A percentile compares a stretch with the other conserved stretches of the same genome.
Evolutionary conservation across 1,140 invertebrate genomes (phyloP).

Genomic region (Anthonomus grandis): DNA sequence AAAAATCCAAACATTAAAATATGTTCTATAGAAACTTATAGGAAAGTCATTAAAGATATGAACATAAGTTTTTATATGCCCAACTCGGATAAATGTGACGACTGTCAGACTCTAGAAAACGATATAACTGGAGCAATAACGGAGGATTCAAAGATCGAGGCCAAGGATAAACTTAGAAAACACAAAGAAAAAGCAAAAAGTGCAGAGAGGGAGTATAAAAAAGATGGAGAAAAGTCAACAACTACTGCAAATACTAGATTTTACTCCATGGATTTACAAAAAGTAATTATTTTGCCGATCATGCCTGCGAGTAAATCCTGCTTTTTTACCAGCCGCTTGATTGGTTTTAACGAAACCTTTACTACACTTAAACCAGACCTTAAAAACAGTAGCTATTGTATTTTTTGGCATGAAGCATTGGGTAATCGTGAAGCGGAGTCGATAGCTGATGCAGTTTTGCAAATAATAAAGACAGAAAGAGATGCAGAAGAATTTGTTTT

Average conservation of each 20-base stretch:
- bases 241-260: too few species aligned
- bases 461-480: neutral
- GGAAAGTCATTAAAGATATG: neutral
- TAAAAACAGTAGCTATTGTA: too few species aligned
- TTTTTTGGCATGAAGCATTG: slow-evolving; percentile 5
- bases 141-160: neutral
- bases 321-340: slow-evolving; percentile 5
- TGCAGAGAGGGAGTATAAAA: neutral
- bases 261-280: too few species aligned
- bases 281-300: too few species aligned
- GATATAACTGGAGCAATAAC: neutral
- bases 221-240: too few species aligned
- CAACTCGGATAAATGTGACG: too few species aligned
- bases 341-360: slow-evolving; percentile 8
- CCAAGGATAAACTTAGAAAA: neutral
- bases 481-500: slow-evolving; percentile 4
- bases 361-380: neutral
- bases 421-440: neutral
- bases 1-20: too few species aligned
- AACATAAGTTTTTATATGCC: neutral
- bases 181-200: neutral
- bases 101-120: too few species aligned
- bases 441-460: neutral
- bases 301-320: neutral
- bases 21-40: too few species aligned